Percentiles rank a stretch among this genome's conserved stretches.
Conservation (phyloP, 2,888 invertebrate species). For the Ormyrus pomaceus region DNA sequence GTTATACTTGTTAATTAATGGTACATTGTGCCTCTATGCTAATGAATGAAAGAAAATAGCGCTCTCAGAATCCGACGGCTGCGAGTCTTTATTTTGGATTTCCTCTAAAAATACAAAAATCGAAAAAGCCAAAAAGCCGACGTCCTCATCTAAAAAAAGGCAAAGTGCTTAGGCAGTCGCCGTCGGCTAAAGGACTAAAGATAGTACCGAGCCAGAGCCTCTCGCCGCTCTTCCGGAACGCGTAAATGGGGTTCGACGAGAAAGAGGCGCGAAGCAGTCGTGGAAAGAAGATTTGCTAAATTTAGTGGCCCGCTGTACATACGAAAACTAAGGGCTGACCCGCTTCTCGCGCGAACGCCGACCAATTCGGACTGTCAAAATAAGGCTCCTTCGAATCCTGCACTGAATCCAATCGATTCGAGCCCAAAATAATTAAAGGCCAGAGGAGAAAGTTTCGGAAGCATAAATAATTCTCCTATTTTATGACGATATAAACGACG, state of each 20-base stretch:
- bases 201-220: slow-evolving; percentile 54
- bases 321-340: slow-evolving; percentile 61
- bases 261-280: slow-evolving; percentile 53
- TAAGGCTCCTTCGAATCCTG: background rate
- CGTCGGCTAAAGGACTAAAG: slow-evolving; percentile 57
- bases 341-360: slow-evolving; percentile 47
- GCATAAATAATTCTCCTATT: no score
- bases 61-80: background rate
- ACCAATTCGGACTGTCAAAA: background rate
- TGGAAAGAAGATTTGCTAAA: slow-evolving; percentile 62
- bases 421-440: no score
- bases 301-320: slow-evolving; percentile 60
- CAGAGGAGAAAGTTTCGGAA: no score
- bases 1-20: background rate
- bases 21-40: background rate
- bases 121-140: slow-evolving; percentile 1
- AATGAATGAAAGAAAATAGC: slow-evolving; percentile 34
- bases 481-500: no score
- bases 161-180: slow-evolving; percentile 11
- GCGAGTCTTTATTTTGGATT: background rate
- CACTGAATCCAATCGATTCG: no score
- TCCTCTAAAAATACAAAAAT: background rate
- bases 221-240: slow-evolving; percentile 54
- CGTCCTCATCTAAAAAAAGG: background rate
- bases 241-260: slow-evolving; percentile 55